Base-by-base conservation (phyloP, 2,797 vertebrate genomes). In the Megaceryle alcyon region DNA sequence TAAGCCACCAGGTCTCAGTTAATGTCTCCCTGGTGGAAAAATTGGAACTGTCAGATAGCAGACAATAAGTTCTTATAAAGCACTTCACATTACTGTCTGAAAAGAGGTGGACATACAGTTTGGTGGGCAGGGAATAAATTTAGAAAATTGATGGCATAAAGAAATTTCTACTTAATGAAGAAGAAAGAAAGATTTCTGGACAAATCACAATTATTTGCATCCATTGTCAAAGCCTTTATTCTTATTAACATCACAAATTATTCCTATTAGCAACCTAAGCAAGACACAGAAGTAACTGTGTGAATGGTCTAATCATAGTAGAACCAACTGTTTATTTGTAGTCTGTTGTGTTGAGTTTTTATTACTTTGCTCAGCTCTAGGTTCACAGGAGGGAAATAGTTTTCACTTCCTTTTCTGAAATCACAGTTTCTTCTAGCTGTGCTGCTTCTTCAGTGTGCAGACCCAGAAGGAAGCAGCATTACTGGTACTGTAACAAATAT, bases 401-500 rank as follows among this genome's bases (percentile, higher is more conserved):
- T 77, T 72, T 89, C 5, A 6, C 53, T 87, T 96, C 68, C 37
- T 83, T 90, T 92, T 75, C 71, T 57, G 71, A 79, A 95, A 89
- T 82, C 25, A 49, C 8, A 21, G 29, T 78, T 88, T 89, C 65
- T 91, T 10, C 7, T 43, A 57, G 49, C 14, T 80, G 21, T 73
- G 51, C 28, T 83, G 1, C 41, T 93, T 51, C 41, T 71, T 82
- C 82, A 61, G 12, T 46, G 60, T 0, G 0, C 37, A 75, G 44
- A 82, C 19, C 33, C 59, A 11, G 44, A 96, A 82, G 60, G 39
- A 79, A 93, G 29, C 8, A 72, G 12, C 17, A 15, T 49, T 82
- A 9, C 12, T 61, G 49, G 57, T 46, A 22, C 43, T 49, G 31
- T 83, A 51, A 82, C 59, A 90, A 85, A 91, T 7, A 4, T 43